Percentiles rank a stretch among this genome's conserved stretches.
Conservation (phyloP, 2,113 vertebrate species). For the Damaliscus lunatus region DNA sequence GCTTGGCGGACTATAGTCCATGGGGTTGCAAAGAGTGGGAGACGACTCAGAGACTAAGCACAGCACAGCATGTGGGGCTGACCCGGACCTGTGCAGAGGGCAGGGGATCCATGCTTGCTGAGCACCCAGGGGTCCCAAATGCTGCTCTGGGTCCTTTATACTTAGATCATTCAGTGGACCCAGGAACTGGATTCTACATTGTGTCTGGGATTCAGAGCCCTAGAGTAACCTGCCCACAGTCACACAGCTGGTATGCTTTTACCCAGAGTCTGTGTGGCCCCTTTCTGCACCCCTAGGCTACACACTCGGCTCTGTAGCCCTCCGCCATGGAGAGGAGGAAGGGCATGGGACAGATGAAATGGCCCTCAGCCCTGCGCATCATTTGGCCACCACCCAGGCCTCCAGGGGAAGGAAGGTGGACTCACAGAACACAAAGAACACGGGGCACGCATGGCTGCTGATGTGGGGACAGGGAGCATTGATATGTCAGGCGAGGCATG, state of each 20-base stretch:
- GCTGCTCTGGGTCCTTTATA: background rate
- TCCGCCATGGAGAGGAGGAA: background rate
- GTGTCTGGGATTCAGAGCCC: background rate
- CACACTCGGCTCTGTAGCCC: background rate
- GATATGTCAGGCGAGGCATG: background rate
- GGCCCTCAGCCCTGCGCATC: background rate
- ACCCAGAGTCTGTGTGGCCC: background rate
- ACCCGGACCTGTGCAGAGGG: background rate
- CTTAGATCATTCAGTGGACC: too few species aligned
- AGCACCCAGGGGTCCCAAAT: too few species aligned
- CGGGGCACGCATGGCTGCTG: accelerated
- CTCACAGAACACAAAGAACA: background rate
- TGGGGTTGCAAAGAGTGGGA: background rate
- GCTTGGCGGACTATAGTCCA: background rate
- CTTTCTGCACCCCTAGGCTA: background rate
- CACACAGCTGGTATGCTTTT: background rate
- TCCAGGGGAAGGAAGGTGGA: background rate
- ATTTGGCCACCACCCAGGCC: too few species aligned
- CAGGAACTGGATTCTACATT: background rate
- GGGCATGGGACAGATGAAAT: background rate
- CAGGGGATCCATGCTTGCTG: background rate
- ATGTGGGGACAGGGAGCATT: background rate
- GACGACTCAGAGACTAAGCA: background rate
- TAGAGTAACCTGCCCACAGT: background rate
- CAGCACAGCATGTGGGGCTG: background rate